Conservation (phyloP, 2,888 invertebrate species). For the Thumatha senex region DNA sequence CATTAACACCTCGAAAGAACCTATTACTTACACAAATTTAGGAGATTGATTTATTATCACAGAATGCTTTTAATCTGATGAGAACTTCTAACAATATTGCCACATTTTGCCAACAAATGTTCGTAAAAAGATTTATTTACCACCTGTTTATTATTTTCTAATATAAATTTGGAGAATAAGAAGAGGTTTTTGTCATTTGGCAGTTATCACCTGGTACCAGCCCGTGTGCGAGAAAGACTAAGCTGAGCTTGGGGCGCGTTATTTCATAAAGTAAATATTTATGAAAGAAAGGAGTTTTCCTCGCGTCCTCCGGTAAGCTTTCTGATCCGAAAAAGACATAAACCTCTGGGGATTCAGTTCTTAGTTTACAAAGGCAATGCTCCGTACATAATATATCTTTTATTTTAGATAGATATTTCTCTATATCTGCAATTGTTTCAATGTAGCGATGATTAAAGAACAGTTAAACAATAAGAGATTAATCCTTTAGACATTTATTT, state of each 20-base stretch:
- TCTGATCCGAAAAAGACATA: constrained; percentile 80
- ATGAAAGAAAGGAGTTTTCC: constrained; percentile 75
- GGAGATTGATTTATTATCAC: constrained; percentile 34
- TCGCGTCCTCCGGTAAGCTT: constrained; percentile 74
- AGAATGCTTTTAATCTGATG: constrained; percentile 22
- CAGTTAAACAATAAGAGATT: too few relatives aligned
- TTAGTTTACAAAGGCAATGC: constrained; percentile 75
- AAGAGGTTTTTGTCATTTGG: constrained; percentile 55
- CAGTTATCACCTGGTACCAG: constrained; percentile 74
- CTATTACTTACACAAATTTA: constrained; percentile 18
- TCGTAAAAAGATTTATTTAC: constrained; percentile 5
- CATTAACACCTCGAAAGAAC: too few relatives aligned
- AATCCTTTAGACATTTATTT: too few relatives aligned
- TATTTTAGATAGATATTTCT: constrained; percentile 25
- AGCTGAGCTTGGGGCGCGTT: constrained; percentile 70
- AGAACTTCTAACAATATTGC: constrained; percentile 16
- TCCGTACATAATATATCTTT: constrained; percentile 53
- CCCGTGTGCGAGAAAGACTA: constrained; percentile 57
- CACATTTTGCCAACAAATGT: constrained; percentile 6
- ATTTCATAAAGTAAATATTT: constrained; percentile 83
- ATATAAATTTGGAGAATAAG: constrained; percentile 15
- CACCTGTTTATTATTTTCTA: constrained; percentile 20
- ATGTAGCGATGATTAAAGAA: too few relatives aligned
- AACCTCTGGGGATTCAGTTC: constrained; percentile 78
- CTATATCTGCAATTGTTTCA: too few relatives aligned